Evolutionary conservation across 2,797 vertebrate species (phyloP), one percentile per base, ranked within the genome.

Genomic region (Poeciliopsis presidionis): DNA sequence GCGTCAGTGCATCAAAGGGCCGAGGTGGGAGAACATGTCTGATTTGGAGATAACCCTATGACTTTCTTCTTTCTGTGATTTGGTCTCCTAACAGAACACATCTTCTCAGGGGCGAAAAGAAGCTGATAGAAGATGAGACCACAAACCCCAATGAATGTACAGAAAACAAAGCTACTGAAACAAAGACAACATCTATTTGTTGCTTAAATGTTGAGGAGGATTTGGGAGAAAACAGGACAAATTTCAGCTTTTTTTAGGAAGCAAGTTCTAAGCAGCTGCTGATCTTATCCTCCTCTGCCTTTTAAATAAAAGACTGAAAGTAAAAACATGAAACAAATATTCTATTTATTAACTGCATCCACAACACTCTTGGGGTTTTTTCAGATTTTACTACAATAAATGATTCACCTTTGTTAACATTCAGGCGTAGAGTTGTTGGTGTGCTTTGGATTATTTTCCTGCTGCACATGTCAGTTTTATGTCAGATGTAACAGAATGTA

Each of bases 21-120:
- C 53, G 57, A 53, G 79, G 81, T 84, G 72, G 77, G 78, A 85
- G 85, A 77, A 78, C 91, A 87, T 14, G 73, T 49, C 88, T 84
- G 88, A 92, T 93, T 75, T 84, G 70, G 80, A 87, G 93, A 93
- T 94, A 94, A 93, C 85, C 85, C 75, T 75, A 46, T 59, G 74
- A 74, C 83, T 78, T 84, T 70, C 79, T 77, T 75, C 82, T 82
- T 61, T 86, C 89, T 77, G 78, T 79, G 84, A 78, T 83, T 82
- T 74, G 72, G 80, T 75, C 89, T 91, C 89, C 92, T 90, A 90
- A 88, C 84, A 85, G 75, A 77, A 85, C 41, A 53, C 67, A 86
- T 77, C 77, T 81, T 90, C 88, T 91, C 90, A 93, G 91, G 90
- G 78, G 30, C 46, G 76, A 73, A 87, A 84, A 89, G 39, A 3